Evolutionary conservation across 2,888 invertebrate species (phyloP).

Genomic region (Iselma pallidipennis): DNA sequence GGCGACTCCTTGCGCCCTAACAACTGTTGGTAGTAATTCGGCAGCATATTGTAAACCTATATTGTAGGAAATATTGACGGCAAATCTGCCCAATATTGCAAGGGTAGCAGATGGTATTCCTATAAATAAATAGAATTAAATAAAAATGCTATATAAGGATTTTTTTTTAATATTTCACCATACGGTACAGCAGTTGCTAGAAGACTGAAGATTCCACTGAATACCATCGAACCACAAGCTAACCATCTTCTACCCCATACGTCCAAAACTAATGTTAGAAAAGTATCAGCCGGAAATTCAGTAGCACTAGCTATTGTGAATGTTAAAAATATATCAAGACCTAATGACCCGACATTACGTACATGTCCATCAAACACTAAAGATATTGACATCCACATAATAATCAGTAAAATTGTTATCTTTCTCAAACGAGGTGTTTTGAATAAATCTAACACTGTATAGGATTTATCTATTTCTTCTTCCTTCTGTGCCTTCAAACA

Average conservation of each 20-base stretch:
- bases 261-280: conserved; percentile 76
- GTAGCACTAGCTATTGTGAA: conserved; percentile 84
- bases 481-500: conserved; percentile 71
- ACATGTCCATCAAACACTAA: conserved; percentile 88
- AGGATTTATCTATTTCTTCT: conserved; percentile 70
- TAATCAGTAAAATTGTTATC: conserved; percentile 75
- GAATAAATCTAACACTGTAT: conserved; percentile 82
- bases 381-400: conserved; percentile 91
- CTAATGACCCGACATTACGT: conserved; percentile 82
- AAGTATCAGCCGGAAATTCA: conserved; percentile 82
- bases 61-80: conserved; percentile 88
- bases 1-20: conserved; percentile 84
- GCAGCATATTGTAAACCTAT: conserved; percentile 90
- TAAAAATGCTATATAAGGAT: neutral
- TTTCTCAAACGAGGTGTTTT: conserved; percentile 75
- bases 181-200: conserved; percentile 75
- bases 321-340: conserved; percentile 80
- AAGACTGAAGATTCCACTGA: conserved; percentile 80
- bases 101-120: conserved; percentile 75
- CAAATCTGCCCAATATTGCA: conserved; percentile 82
- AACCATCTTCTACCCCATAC: conserved; percentile 85
- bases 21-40: conserved; percentile 83
- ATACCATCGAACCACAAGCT: conserved; percentile 79
- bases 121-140: conserved; percentile 45
- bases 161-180: conserved; percentile 54